These are phyloP conservation scores for Eufriesea mexicana DNA, from an alignment of 1,140 invertebrate species.

Conservation along the genomic window DNA sequence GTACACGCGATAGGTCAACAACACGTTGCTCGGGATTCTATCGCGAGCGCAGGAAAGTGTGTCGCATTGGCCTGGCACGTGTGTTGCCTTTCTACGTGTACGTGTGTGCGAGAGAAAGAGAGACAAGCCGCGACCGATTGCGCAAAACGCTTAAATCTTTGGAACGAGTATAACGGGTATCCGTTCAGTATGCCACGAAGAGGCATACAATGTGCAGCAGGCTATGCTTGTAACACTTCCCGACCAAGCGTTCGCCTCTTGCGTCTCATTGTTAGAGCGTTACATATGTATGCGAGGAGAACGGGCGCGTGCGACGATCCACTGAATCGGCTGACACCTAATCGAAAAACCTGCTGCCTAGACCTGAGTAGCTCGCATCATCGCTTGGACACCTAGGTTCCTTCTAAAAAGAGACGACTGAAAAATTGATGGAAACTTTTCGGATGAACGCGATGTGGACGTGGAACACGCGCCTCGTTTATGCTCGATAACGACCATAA, in stretches of 20 bases:
- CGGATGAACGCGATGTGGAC: too few relatives aligned
- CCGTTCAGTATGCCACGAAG: constrained; percentile 47
- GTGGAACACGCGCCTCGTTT: too few relatives aligned
- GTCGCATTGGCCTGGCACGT: constrained; percentile 43
- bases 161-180: constrained; percentile 51
- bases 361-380: too few relatives aligned
- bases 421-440: too few relatives aligned
- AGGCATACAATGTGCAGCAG: constrained; percentile 39
- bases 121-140: constrained; percentile 42
- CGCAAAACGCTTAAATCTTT: constrained; percentile 61
- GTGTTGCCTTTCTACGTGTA: neutral
- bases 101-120: neutral
- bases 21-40: constrained; percentile 45
- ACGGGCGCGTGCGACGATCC: neutral
- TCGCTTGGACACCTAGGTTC: too few relatives aligned
- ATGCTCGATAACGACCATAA: neutral
- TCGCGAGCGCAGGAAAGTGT: constrained; percentile 54
- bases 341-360: neutral
- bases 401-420: too few relatives aligned
- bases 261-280: constrained; percentile 23
- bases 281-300: constrained; percentile 15
- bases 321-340: neutral
- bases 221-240: constrained; percentile 44
- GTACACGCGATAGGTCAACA: constrained; percentile 48
- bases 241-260: constrained; percentile 8